A percentile compares a stretch with the other conserved stretches of the same genome.
Evolutionary conservation across 2,888 invertebrate genomes (phyloP).

Genomic region (Aphrophora alni): DNA sequence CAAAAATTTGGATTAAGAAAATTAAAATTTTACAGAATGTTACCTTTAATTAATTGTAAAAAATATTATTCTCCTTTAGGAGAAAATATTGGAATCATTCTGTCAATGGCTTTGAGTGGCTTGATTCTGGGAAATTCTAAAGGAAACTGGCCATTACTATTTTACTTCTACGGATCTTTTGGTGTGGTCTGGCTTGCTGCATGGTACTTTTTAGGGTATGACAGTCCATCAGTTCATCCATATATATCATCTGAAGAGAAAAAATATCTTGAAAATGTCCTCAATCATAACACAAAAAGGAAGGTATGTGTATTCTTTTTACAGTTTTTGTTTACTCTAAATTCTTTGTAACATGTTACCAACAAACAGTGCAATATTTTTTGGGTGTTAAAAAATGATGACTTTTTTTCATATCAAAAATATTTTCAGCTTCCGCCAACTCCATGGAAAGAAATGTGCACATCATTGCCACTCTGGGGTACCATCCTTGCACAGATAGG

Average conservation of each 20-base stretch:
- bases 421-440: slow-evolving; percentile 27
- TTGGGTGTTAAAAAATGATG: too few relatives aligned
- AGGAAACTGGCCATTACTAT: slow-evolving; percentile 29
- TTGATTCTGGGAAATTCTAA: slow-evolving; percentile 16
- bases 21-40: too few relatives aligned
- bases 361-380: too few relatives aligned
- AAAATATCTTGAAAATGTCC: slow-evolving; percentile 8
- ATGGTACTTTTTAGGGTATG: slow-evolving; percentile 24
- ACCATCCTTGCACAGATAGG: slow-evolving; percentile 31
- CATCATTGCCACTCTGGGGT: slow-evolving; percentile 28
- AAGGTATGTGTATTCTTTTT: background rate
- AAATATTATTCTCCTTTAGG: background rate
- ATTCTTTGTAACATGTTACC: too few relatives aligned
- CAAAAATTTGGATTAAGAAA: too few relatives aligned
- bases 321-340: too few relatives aligned
- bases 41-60: too few relatives aligned
- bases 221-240: slow-evolving; percentile 17
- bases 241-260: slow-evolving; percentile 13
- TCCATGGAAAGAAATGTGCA: slow-evolving; percentile 24
- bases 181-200: slow-evolving; percentile 16
- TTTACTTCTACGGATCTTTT: slow-evolving; percentile 24
- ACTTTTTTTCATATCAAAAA: background rate
- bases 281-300: background rate
- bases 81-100: slow-evolving; percentile 32
- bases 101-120: slow-evolving; percentile 32